Evolutionary conservation across 2,888 invertebrate species (phyloP).

Genomic region (Gymnocheta viridis): DNA sequence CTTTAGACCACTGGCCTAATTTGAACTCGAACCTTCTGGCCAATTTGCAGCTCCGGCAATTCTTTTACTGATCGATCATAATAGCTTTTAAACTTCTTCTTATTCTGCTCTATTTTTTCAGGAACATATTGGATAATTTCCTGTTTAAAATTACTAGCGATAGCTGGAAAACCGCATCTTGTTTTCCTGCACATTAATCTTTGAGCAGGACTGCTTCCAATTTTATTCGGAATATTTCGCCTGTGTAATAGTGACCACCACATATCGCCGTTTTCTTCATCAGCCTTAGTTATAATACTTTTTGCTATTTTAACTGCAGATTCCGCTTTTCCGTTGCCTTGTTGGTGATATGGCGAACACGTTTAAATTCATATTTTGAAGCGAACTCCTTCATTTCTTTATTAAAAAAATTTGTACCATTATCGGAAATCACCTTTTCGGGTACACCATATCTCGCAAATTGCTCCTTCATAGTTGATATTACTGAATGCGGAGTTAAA

Average conservation of each 20-base stretch:
- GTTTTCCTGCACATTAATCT: not conserved
- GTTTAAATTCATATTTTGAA: constrained; percentile 24
- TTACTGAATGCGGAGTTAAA: not conserved
- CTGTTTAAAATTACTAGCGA: not conserved
- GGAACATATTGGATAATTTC: no score
- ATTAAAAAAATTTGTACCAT: constrained; percentile 20
- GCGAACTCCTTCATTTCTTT: not conserved
- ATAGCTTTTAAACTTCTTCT: no score
- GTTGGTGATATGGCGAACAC: constrained; percentile 19
- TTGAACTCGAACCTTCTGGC: no score
- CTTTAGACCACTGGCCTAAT: no score
- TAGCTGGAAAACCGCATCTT: not conserved
- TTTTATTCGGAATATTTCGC: constrained; percentile 14
- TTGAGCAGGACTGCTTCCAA: no score
- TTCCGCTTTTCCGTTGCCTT: constrained; percentile 8
- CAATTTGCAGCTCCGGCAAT: no score
- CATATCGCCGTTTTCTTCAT: constrained; percentile 1
- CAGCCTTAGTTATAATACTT: not conserved
- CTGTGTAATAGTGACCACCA: not conserved
- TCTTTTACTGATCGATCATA: no score
- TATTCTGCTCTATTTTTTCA: no score
- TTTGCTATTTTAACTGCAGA: constrained; percentile 33
- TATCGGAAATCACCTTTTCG: constrained; percentile 14
- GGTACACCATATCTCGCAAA: constrained; percentile 17
- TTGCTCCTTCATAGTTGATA: not conserved